Base-by-base conservation (phyloP, 2,888 invertebrate genomes). In the Idaea aversata region DNA sequence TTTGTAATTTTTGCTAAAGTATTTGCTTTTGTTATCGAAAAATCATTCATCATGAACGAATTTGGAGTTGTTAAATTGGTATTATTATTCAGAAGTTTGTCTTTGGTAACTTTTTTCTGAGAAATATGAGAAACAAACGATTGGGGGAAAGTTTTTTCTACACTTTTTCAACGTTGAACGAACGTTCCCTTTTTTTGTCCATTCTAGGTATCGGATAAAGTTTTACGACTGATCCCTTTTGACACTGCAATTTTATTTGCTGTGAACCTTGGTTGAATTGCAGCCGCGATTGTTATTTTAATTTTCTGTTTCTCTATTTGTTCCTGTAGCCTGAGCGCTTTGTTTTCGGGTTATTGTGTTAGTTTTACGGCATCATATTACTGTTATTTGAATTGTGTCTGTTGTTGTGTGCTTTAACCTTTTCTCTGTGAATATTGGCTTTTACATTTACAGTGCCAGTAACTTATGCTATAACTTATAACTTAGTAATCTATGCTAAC, bases 141-240 rank as follows among this genome's bases (percentile, higher is more conserved):
- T 64, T 69, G 67, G 75, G 72, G 77, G 69, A 73, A 77, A 71
- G 72, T 77, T 83, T 82, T 82, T 83, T 77, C 61, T 65, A 5
- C 60, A 63, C 70, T 81, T 79, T 79, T 81, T 79, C 66, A 72
- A 71, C 63, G 66, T 65, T 61, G 63, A 72, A 64, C 70, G 68
- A 75, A 72, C 76, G 67, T 72, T 75, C 67, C 47, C 63, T 61
- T 77, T 80, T 80, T 83, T 82, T 80, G 72, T 66, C 69, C 71
- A 65, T 76, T 76, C 70, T 73, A 74, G 65, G 71, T 74, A 77
- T 75, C 67, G 72, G 66, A 67, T 69, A 63, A 68, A 75, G 66
- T 78, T 83, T 82, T 81, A 80, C 70, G 75, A 77, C 70, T 64
- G 75, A 74, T 79, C 78, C 78, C 74, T 81, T 82, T 75, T 78